phyloP scores from a whole-genome alignment of 2,797 vertebrate species.

The Gallirallus australis region DNA sequence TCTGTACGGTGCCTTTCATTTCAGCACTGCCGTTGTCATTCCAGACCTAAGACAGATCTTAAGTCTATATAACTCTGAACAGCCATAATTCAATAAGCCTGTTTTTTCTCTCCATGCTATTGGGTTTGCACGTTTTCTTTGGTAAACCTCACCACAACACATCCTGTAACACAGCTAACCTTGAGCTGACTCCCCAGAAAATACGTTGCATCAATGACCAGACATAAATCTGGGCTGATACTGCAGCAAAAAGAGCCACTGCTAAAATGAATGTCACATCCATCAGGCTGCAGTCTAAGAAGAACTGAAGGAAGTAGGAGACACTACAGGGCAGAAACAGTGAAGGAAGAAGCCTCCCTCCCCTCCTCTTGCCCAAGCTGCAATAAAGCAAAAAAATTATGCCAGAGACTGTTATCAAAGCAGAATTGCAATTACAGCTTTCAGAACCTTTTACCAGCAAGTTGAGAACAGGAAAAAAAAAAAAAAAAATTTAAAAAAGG shows the following conservation, averaged over 20 bases:
- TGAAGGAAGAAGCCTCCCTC: not conserved
- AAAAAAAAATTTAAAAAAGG: not conserved
- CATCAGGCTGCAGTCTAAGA: not conserved
- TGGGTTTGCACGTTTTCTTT: not conserved
- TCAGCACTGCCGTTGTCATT: not conserved
- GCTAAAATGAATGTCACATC: slow-evolving; percentile 30
- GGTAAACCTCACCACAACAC: not conserved
- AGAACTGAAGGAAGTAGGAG: not conserved
- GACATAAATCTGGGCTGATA: slow-evolving; percentile 17
- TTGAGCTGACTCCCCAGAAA: slow-evolving; percentile 45
- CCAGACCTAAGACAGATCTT: not conserved
- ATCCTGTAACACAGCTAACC: slow-evolving; percentile 5
- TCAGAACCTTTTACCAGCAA: not conserved
- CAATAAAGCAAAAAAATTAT: slow-evolving; percentile 7
- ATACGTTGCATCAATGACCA: not conserved
- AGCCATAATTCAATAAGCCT: not conserved
- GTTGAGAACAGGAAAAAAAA: not conserved
- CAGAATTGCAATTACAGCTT: slow-evolving; percentile 7
- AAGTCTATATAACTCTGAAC: not conserved
- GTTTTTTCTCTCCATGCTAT: not conserved
- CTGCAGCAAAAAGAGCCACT: slow-evolving; percentile 7
- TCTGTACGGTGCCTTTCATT: not conserved
- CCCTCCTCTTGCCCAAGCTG: not conserved
- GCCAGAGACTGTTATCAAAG: not conserved
- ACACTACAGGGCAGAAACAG: slow-evolving; percentile 2